Conservation (phyloP, 2,113 vertebrate species). For the Myiagra hebetior region DNA sequence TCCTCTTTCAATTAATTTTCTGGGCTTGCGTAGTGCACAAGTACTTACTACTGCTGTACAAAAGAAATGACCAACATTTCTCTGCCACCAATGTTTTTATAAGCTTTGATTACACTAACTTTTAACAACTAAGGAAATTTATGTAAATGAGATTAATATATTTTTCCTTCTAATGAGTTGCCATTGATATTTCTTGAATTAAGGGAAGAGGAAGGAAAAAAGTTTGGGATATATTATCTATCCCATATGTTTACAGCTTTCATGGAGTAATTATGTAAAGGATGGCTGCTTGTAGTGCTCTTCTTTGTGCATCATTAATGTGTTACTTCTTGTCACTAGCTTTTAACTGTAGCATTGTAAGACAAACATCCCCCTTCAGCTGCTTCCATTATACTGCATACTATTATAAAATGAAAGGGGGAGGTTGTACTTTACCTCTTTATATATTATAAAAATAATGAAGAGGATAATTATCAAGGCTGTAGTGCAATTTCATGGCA, state of each 20-base stretch:
- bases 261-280: slow-evolving; percentile 7
- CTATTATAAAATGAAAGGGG: slow-evolving; percentile 58
- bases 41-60: neutral
- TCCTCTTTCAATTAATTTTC: neutral
- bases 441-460: slow-evolving; percentile 70
- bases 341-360: slow-evolving; percentile 48
- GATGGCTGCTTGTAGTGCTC: neutral
- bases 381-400: slow-evolving; percentile 39
- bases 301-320: slow-evolving; percentile 29
- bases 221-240: neutral
- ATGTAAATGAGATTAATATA: neutral
- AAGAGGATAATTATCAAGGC: slow-evolving; percentile 66
- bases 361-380: slow-evolving; percentile 16
- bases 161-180: neutral
- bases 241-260: neutral
- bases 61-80: neutral
- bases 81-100: neutral
- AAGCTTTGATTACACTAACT: neutral
- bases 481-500: slow-evolving; percentile 47
- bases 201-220: neutral
- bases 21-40: neutral
- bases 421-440: slow-evolving; percentile 53
- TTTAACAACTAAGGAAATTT: neutral
- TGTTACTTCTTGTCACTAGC: slow-evolving; percentile 31
- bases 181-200: neutral